A percentile compares a stretch with the other conserved stretches of the same genome.
phyloP scores from a whole-genome alignment of 2,888 invertebrate species.

The Idaea dimidiata region DNA sequence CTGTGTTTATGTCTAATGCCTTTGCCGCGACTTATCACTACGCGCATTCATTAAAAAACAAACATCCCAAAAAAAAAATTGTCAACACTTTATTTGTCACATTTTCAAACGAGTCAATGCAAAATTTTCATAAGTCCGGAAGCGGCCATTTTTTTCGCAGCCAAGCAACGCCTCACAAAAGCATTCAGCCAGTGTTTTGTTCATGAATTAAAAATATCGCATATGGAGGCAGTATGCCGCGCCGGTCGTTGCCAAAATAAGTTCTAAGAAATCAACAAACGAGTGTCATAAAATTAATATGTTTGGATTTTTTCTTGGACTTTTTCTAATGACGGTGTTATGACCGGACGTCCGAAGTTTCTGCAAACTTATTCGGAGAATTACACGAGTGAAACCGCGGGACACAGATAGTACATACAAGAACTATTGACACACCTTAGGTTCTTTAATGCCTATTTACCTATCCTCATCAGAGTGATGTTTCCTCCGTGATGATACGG shows the following conservation, averaged over 20 bases:
- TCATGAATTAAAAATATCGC: constrained; percentile 72
- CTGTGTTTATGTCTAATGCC: too few species aligned
- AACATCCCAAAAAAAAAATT: constrained; percentile 10
- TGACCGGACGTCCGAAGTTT: not conserved
- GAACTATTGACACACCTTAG: too few species aligned
- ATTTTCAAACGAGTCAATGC: constrained; percentile 46
- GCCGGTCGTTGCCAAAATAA: constrained; percentile 39
- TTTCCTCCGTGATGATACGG: too few species aligned
- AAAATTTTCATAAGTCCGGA: constrained; percentile 62
- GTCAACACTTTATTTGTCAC: constrained; percentile 17
- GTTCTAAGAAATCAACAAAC: constrained; percentile 39
- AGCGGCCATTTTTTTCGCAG: constrained; percentile 44
- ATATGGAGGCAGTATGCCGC: constrained; percentile 31
- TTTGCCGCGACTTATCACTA: too few species aligned
- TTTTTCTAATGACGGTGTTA: constrained; percentile 15
- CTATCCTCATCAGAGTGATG: too few species aligned
- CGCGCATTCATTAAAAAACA: not conserved
- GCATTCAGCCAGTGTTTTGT: constrained; percentile 48
- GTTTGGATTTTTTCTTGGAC: constrained; percentile 25
- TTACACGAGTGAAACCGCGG: too few species aligned
- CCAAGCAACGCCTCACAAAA: constrained; percentile 38
- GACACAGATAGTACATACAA: too few species aligned
- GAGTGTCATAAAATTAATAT: constrained; percentile 30
- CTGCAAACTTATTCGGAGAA: too few species aligned
- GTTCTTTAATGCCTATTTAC: too few species aligned